Conservation (phyloP, 2,888 invertebrate species). For the Amitus sp. region DNA sequence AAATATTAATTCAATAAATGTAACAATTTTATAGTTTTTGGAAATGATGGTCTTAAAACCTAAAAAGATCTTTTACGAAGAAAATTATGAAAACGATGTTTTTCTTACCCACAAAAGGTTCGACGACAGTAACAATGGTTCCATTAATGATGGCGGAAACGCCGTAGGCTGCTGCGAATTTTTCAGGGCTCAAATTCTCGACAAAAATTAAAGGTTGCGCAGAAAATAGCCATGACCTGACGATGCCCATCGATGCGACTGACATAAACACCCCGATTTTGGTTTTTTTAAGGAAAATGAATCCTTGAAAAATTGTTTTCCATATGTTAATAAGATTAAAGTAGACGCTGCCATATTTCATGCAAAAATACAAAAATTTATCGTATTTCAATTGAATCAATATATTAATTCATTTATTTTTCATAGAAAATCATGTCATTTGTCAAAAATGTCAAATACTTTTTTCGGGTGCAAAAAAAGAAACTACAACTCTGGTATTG, state of each 20-base stretch:
- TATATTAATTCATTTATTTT: neutral
- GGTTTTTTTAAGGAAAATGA: slow-evolving; percentile 69
- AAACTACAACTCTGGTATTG: no score
- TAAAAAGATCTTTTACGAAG: no score
- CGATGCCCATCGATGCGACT: slow-evolving; percentile 73
- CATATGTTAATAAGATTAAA: neutral
- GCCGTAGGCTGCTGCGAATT: slow-evolving; percentile 79
- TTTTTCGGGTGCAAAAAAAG: no score
- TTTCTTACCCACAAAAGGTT: slow-evolving; percentile 74
- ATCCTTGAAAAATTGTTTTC: slow-evolving; percentile 64
- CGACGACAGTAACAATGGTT: slow-evolving; percentile 73
- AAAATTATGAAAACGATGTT: no score
- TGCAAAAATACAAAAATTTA: no score
- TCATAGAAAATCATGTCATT: no score
- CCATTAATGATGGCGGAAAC: slow-evolving; percentile 79
- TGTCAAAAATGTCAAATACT: no score
- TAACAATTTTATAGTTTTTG: no score
- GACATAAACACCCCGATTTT: slow-evolving; percentile 71
- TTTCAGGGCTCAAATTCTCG: slow-evolving; percentile 74
- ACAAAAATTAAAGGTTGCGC: slow-evolving; percentile 77
- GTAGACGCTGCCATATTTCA: no score
- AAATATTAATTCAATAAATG: no score
- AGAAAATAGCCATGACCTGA: slow-evolving; percentile 78
- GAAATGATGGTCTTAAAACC: no score
- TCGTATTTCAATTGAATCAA: no score